Evolutionary conservation across 1,140 invertebrate genomes (phyloP), one percentile per base, ranked within the genome.

Genomic region (Hydropsyche tenuis): DNA sequence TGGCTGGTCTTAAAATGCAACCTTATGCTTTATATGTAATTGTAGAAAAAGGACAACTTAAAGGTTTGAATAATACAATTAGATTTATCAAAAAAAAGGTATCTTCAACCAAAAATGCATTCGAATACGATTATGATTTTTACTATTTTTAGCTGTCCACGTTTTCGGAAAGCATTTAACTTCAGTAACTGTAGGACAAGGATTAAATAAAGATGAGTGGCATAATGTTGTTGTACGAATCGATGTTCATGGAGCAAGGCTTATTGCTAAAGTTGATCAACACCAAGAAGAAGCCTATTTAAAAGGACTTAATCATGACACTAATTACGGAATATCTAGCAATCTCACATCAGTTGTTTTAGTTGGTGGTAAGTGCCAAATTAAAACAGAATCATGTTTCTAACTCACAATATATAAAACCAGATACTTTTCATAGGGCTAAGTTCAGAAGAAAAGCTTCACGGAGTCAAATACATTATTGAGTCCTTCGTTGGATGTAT

Each of bases 401-500:
- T 27, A 62, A 12, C 20, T 5, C 3, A 4, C 56, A 62, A 9
- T 64, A 30, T 60, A 7, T 46, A 25, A 43, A 68, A 22, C 27
- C 16, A 37, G 3, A 48, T 22, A 48, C 4, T 69, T 69, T 53
- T n/a, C n/a, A 11, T 76, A 94, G 93, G 94, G 77, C 83, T 95
- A 72, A 94, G 93, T 79, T 93, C 92, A 0, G 92, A 94, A 81
- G 93, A 94, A 81, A 89, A 91, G 81, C 83, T 94, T 16, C 93
- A 94, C 79, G 93, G 93, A 68, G 93, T 95, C 0, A 95, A 94
- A 82, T 96, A 96, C 79, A 93, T 95, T 43, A 95, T 94, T 75
- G 93, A 95, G 84, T 95, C 94, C 11, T 96, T 96, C 81, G 93
- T 96, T 48, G 95, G 95, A 1, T 97, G 95, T 80, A 93, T 96